Evolutionary conservation across 2,888 invertebrate species (phyloP).

Genomic region (Eupithecia centaureata): DNA sequence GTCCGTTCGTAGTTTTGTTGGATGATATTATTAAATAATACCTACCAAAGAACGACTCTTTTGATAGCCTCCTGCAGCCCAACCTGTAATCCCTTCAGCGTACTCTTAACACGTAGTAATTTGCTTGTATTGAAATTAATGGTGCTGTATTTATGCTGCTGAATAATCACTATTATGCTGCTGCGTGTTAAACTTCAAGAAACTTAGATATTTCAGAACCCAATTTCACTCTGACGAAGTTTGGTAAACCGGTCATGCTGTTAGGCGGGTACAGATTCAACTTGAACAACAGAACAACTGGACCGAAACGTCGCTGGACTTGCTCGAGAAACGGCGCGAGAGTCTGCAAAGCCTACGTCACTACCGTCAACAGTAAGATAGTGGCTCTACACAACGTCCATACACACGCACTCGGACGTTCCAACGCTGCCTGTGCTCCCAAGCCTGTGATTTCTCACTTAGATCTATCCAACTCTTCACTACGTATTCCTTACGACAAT

Average conservation of each 20-base stretch:
- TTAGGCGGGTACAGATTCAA: constrained; percentile 22
- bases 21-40: not conserved
- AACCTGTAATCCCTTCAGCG: not conserved
- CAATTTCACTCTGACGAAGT: constrained; percentile 17
- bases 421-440: not conserved
- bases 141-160: no score
- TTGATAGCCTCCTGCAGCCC: not conserved
- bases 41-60: not conserved
- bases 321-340: constrained; percentile 21
- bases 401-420: not conserved
- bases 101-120: not conserved
- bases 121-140: not conserved
- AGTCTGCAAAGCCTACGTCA: constrained; percentile 10
- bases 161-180: no score
- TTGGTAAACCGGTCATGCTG: constrained; percentile 27
- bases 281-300: constrained; percentile 23
- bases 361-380: constrained; percentile 3
- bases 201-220: constrained; percentile 22
- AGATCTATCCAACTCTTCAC: not conserved
- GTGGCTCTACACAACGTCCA: not conserved
- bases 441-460: not conserved
- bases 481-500: not conserved
- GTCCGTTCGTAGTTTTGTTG: not conserved
- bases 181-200: not conserved
- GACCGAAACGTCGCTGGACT: constrained; percentile 17